Base-by-base conservation (phyloP, 2,888 invertebrate species). In the Andricus quercusramuli region DNA sequence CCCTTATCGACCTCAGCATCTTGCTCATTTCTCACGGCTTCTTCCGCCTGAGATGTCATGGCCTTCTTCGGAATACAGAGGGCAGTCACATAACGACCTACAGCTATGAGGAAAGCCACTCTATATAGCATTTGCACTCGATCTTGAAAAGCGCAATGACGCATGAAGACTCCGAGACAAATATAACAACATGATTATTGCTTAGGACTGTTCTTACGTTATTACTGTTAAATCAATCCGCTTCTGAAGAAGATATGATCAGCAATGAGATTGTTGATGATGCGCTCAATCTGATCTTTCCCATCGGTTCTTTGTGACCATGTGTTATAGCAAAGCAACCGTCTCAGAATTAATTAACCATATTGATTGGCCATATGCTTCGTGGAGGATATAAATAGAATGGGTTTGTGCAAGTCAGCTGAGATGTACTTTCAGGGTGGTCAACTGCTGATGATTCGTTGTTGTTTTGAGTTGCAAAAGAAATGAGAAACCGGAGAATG, bases 21-120 rank as follows among this genome's bases (percentile, higher is more conserved):
- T 56, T 56, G 74, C 32, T 74, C 32, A 74, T 74, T 74, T 56
- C 74, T 74, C 70, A 47, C 29, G 11, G 51, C 29, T 51, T 47
- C 74, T 74, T 74, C 74, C 32, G 74, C 74, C 15, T 74, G 74
- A 70, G 51, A 56, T 56, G 51, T 20, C 32, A 13, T 51, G 74
- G 51, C 74, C 74, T 74, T 74, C 74, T 74, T 74, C 74, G 56
- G 74, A 56, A 74, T 51, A 74, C 51, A 51, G 74, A 29, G 32
- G 56, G 32, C 56, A 56, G 74, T 74, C 56, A 74, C 32, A 74
- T 32, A 32, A 74, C 51, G 32, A 56, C 51, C 29, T 37, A 51
- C 74, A 32, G 32, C 22, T 56, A 44, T 47, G n/a, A n/a, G 11
- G 56, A 56, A 56, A 56, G n/a, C 9, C n/a, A 9, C 56, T 56